Base-by-base conservation (phyloP, 2,113 vertebrate genomes). In the Otis tarda region DNA sequence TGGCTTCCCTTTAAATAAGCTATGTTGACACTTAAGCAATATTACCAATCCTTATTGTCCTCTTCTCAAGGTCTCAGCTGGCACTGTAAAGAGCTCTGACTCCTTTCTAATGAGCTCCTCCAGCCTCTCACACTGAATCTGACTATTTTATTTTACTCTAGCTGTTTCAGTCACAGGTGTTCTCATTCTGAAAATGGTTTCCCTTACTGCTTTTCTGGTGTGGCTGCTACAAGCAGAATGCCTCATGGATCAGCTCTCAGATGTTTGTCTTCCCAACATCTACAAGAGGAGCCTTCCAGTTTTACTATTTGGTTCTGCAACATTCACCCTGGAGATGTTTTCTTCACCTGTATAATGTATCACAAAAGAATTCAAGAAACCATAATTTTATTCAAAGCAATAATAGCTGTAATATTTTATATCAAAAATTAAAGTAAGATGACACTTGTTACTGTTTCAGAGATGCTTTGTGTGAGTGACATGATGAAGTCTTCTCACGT, bases 401-500 rank as follows among this genome's bases (percentile, higher is more conserved):
- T 37, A 61, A 8, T 6, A 57, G 2, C 6, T 50, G 15, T 28
- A 74, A 65, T 8, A 14, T 43, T 83, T 88, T 30, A 30, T 4
- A 47, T 30, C 0, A n/a, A 50, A 88, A 64, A 33, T 15, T 31
- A 45, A 76, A 71, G 6, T 20, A 33, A 57, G 24, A 11, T 13
- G 18, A 50, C 4, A 30, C 12, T 31, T 31, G 8, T 33, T 70
- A 59, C 14, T 39, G 11, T 35, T 45, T 73, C 9, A 52, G 11
- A 22, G 27, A 28, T 14, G 19, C 6, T 0, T 0, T 8, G 4
- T 37, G 15, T 27, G 39, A 76, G 43, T 23, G 31, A 60, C 49
- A 50, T 1, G 0, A 31, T 14, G 23, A 83, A 56, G 39, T 33
- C 21, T 65, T 50, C n/a, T 35, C 8, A 4, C 1, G 13, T 27